Evolutionary conservation across 92 coral and sea anemone genomes (phyloP).

Genomic region (Diadumene lineata): DNA sequence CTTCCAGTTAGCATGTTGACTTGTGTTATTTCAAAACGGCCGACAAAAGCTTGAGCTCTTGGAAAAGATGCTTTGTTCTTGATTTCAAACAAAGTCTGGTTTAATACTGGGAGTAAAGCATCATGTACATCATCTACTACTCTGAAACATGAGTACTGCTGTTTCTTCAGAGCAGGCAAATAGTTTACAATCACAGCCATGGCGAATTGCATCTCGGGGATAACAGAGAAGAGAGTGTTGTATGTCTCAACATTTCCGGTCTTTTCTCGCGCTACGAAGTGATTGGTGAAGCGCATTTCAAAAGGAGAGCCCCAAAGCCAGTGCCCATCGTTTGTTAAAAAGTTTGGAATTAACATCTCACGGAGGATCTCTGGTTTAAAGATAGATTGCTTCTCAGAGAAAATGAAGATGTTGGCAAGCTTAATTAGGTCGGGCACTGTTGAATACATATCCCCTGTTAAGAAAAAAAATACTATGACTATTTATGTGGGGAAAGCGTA

Average conservation of each 20-base stretch:
- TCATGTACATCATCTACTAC: slow-evolving; percentile 49
- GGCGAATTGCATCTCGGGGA: slow-evolving; percentile 55
- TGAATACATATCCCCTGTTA: slow-evolving; percentile 55
- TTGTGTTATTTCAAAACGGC: slow-evolving; percentile 40
- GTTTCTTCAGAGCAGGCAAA: slow-evolving; percentile 20
- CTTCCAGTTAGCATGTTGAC: slow-evolving; percentile 33
- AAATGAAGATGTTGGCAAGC: slow-evolving; percentile 48
- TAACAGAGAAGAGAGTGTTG: slow-evolving; percentile 50
- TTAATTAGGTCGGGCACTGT: slow-evolving; percentile 57
- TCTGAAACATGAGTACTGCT: slow-evolving; percentile 27
- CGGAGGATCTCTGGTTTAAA: slow-evolving; percentile 47
- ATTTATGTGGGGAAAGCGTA: too few species aligned
- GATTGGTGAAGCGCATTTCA: slow-evolving; percentile 61
- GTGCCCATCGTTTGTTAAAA: slow-evolving; percentile 52
- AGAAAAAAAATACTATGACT: too few species aligned
- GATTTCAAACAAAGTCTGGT: slow-evolving; percentile 54
- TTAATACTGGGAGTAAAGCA: slow-evolving; percentile 48
- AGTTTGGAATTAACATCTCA: slow-evolving; percentile 47
- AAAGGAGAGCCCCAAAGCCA: slow-evolving; percentile 73
- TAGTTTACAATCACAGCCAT: slow-evolving; percentile 47
- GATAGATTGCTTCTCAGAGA: slow-evolving; percentile 42
- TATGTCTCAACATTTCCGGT: slow-evolving; percentile 50
- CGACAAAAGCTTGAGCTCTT: slow-evolving; percentile 47
- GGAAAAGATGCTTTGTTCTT: slow-evolving; percentile 39
- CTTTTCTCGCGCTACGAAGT: slow-evolving; percentile 54